Base-by-base conservation (phyloP, 2,797 vertebrate species). In the Notolabrus celidotus region DNA sequence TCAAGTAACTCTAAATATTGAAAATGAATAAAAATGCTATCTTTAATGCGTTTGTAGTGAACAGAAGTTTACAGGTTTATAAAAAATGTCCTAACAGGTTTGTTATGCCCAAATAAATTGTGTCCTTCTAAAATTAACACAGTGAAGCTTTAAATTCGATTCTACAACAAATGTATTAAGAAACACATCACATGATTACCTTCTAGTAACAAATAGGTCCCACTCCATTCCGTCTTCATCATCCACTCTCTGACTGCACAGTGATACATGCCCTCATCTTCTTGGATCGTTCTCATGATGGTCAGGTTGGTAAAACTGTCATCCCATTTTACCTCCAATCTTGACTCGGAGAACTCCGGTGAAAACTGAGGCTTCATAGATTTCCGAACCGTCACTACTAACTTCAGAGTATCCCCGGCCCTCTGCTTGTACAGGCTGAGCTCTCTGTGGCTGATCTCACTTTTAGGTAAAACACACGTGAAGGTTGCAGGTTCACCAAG, bases 211-310 rank as follows among this genome's bases (percentile, higher is more conserved):
- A 79, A 33, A 46, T 59, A 79, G 0, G 16, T 68, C 4, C 36
- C 65, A 38, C 19, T 68, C 69, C 69, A 79, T 10, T 5, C 2
- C 4, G 2, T 4, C 27, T 27, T 7, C 15, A 8, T 63, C 71
- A 1, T 56, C 67, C 1, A 9, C 2, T 12, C 29, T 6, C 5
- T 9, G 3, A 31, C 0, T 7, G 0, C 53, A 51, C 80, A 79
- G 49, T 76, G 80, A 53, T 83, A 79, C 49, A 72, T 41, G 47
- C 63, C 80, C n/a, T 79, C 59, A 50, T 83, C 71, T 2, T 76
- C 41, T 31, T 56, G 5, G 3, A 5, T 8, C 5, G 53, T 57
- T 1, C 5, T 51, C 1, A 50, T 9, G 43, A 82, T 82, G 2
- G 50, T 64, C 54, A 82, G 33, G 0, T 45, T 67, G 47, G 8